phyloP scores from a whole-genome alignment of 2,888 invertebrate genomes.

The Venustoraphidia nigricollis region DNA sequence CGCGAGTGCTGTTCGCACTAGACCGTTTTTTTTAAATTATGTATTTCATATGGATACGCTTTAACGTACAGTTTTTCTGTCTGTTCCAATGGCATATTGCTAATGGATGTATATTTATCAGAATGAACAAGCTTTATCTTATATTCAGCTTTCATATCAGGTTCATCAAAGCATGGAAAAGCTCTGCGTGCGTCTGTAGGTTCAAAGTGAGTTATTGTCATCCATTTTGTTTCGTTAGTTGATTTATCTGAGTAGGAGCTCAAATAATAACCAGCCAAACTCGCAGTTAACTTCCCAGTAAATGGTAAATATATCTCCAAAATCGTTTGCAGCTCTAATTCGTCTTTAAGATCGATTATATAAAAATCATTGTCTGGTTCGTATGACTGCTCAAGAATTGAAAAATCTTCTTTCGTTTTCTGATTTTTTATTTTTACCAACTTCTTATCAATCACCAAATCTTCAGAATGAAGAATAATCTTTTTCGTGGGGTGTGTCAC shows the following conservation, averaged over 20 bases:
- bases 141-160: constrained; percentile 71
- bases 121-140: constrained; percentile 49
- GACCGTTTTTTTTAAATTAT: too few species aligned
- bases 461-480: constrained; percentile 50
- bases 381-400: constrained; percentile 24
- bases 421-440: constrained; percentile 4
- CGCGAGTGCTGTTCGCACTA: too few species aligned
- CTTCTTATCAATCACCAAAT: constrained; percentile 29
- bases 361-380: constrained; percentile 45
- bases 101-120: constrained; percentile 43
- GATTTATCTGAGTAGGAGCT: constrained; percentile 46
- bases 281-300: constrained; percentile 39
- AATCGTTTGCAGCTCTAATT: constrained; percentile 29
- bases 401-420: constrained; percentile 17
- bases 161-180: constrained; percentile 90
- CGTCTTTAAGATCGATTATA: constrained; percentile 33
- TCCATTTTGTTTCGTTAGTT: constrained; percentile 30
- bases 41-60: too few species aligned
- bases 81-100: constrained; percentile 56
- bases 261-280: constrained; percentile 53
- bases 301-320: constrained; percentile 45
- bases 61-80: constrained; percentile 35
- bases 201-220: constrained; percentile 71
- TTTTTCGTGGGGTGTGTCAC: constrained; percentile 36
- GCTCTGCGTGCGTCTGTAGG: constrained; percentile 65